A percentile compares a stretch with the other conserved stretches of the same genome.
These are phyloP conservation scores for Cryptomyrus ogoouensis DNA, from an alignment of 2,113 vertebrate species.

Conservation along the genomic window DNA sequence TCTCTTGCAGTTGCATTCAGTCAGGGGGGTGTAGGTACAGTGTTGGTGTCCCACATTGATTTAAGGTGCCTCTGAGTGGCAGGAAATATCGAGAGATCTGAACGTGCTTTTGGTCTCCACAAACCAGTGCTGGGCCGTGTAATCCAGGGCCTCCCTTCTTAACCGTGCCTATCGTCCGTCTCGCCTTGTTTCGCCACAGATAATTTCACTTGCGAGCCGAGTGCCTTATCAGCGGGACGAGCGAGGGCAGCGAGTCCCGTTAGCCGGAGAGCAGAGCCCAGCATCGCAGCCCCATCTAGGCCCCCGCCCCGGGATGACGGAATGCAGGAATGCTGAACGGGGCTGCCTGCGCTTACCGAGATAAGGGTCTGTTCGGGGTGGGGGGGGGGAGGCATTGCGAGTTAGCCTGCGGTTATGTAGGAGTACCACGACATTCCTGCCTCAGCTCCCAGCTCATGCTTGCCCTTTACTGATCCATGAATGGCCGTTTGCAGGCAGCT, in stretches of 20 bases:
- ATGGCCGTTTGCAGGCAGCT: neutral
- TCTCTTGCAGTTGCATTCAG: neutral
- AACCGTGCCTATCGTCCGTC: neutral
- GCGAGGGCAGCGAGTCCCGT: neutral
- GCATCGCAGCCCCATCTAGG: neutral
- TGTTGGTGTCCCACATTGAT: neutral
- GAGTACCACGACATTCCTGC: neutral
- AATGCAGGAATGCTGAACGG: neutral
- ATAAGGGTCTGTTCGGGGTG: neutral
- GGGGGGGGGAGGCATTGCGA: neutral
- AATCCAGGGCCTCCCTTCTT: neutral
- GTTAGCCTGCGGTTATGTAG: neutral
- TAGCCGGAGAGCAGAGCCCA: neutral
- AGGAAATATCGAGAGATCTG: neutral
- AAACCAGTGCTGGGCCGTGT: neutral
- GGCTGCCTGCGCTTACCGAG: conserved; percentile 7
- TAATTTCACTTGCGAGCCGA: neutral
- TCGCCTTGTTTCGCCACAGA: neutral
- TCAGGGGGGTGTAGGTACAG: neutral
- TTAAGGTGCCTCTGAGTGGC: neutral
- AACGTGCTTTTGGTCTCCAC: neutral
- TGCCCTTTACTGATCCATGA: neutral
- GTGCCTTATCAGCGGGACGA: neutral
- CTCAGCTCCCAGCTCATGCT: neutral
- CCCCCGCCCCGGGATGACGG: neutral